phyloP scores from a whole-genome alignment of 2,113 vertebrate genomes.

The Ochotona princeps region DNA sequence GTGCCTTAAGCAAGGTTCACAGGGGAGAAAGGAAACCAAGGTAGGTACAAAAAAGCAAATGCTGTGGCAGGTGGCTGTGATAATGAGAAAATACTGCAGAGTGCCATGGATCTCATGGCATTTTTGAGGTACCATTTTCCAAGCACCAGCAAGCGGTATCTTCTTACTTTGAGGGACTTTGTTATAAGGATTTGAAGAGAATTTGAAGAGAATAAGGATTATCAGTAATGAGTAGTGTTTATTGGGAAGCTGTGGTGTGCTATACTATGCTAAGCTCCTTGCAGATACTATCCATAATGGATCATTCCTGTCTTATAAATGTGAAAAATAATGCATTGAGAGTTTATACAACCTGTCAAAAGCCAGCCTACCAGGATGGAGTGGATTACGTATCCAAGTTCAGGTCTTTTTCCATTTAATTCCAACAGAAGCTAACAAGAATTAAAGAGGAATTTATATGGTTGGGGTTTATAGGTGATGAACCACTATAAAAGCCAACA shows the following conservation, averaged over 20 bases:
- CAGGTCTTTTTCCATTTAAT: background rate
- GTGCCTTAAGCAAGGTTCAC: background rate
- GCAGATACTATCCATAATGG: background rate
- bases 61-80: no score
- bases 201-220: conserved; percentile 3
- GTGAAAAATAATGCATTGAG: background rate
- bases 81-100: background rate
- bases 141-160: background rate
- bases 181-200: background rate
- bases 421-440: background rate
- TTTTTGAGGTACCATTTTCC: background rate
- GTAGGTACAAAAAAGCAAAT: background rate
- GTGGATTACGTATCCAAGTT: background rate
- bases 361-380: background rate
- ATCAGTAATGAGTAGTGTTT: background rate
- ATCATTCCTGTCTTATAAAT: background rate
- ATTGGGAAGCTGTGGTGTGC: background rate
- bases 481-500: background rate
- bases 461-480: background rate
- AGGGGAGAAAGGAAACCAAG: background rate
- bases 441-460: background rate
- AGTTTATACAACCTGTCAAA: background rate
- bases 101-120: background rate
- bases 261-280: background rate
- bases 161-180: background rate